Evolutionary conservation across 2,797 vertebrate species (phyloP).

Genomic region (Sebastes cheni): DNA sequence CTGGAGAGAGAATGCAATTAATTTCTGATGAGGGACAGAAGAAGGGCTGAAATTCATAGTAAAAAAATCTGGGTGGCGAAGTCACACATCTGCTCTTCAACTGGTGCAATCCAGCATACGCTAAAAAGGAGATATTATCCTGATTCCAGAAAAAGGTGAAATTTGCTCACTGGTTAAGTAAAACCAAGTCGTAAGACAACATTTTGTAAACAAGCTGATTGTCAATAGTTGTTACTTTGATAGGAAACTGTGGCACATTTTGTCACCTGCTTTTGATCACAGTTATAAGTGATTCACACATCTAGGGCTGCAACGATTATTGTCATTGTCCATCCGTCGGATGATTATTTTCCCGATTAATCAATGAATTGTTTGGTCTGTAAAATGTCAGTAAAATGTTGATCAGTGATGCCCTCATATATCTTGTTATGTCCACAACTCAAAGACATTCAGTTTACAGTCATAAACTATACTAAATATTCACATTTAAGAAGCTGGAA

Average conservation of each 20-base stretch:
- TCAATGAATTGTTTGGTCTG: no score
- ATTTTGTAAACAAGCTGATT: not conserved
- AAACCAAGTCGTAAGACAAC: not conserved
- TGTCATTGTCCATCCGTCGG: no score
- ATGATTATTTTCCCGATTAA: no score
- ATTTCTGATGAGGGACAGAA: no score
- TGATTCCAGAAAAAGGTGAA: not conserved
- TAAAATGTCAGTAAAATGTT: no score
- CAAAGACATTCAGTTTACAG: no score
- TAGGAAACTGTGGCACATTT: not conserved
- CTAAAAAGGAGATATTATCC: not conserved
- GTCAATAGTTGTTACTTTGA: not conserved
- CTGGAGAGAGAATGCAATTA: not conserved
- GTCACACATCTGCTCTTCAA: not conserved
- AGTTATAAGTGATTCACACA: not conserved
- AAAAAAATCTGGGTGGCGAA: not conserved
- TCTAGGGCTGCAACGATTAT: not conserved
- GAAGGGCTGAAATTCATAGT: no score
- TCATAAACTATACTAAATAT: no score
- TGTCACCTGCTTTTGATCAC: not conserved
- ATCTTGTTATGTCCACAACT: no score
- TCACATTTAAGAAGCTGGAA: no score
- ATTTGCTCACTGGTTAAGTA: not conserved
- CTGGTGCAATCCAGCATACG: not conserved
- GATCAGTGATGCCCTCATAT: no score